Percentiles rank a stretch among this genome's conserved stretches.
Evolutionary conservation across 2,888 invertebrate species (phyloP).

Genomic region (Microdon myrmicae): DNA sequence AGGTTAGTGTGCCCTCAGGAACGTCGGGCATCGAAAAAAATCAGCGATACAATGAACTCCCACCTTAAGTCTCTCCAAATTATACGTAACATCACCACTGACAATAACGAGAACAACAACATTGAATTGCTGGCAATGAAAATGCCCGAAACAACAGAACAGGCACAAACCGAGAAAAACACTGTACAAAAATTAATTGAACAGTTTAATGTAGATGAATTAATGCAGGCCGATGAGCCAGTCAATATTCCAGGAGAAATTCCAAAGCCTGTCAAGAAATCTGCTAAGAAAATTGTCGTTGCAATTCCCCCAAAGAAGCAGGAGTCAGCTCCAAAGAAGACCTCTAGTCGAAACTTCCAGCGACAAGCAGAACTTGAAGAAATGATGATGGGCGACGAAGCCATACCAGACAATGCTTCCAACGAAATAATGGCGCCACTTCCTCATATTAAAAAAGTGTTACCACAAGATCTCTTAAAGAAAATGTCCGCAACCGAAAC

Average conservation of each 20-base stretch:
- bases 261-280: conserved; percentile 62
- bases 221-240: conserved; percentile 64
- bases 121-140: conserved; percentile 60
- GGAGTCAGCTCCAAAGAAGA: conserved; percentile 21
- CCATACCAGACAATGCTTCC: conserved; percentile 57
- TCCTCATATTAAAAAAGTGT: conserved; percentile 64
- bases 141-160: conserved; percentile 52
- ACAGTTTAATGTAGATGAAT: conserved; percentile 62
- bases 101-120: conserved; percentile 65
- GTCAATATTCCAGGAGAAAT: conserved; percentile 58
- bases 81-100: conserved; percentile 63
- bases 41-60: conserved; percentile 63
- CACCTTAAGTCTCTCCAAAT: conserved; percentile 65
- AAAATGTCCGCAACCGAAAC: conserved; percentile 56
- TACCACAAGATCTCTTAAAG: conserved; percentile 60
- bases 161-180: conserved; percentile 56
- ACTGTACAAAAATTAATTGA: conserved; percentile 60
- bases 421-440: conserved; percentile 63
- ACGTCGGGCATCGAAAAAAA: conserved; percentile 62
- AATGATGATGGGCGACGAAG: conserved; percentile 66
- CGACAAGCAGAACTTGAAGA: conserved; percentile 55
- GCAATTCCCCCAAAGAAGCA: conserved; percentile 47
- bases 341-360: conserved; percentile 29
- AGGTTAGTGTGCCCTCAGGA: conserved; percentile 62
- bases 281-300: conserved; percentile 59